Conservation (phyloP, 2,113 vertebrate genomes). For the Macheiramphus alcinus region DNA sequence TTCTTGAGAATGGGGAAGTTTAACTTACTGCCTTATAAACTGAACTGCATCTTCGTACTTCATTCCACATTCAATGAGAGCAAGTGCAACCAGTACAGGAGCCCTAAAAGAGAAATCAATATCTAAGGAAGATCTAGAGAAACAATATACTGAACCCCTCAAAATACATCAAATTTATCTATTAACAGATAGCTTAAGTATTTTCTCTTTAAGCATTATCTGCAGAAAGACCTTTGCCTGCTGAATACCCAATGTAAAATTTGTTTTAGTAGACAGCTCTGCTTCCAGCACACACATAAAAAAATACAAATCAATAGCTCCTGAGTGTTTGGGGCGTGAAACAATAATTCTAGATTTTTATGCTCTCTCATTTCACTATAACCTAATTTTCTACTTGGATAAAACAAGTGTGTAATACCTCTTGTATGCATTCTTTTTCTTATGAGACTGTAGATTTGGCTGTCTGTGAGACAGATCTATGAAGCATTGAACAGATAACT, state of each 20-base stretch:
- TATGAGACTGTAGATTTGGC: neutral
- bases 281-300: neutral
- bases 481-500: neutral
- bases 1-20: neutral
- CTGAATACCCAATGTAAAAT: neutral
- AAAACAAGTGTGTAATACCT: neutral
- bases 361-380: neutral
- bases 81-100: conserved; percentile 96
- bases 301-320: neutral
- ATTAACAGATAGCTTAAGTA: neutral
- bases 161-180: neutral
- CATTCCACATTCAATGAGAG: conserved; percentile 97
- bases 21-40: conserved; percentile 97
- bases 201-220: neutral
- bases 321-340: neutral
- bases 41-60: conserved; percentile 99
- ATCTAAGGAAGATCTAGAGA: neutral
- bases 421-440: neutral
- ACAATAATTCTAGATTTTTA: neutral
- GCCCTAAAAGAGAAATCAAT: conserved; percentile 78
- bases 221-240: neutral
- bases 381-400: neutral
- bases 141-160: neutral
- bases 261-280: neutral
- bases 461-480: rapidly evolving